These are phyloP conservation scores for Onthophagus taurus DNA, from an alignment of 1,140 invertebrate genomes.

Conservation along the genomic window DNA sequence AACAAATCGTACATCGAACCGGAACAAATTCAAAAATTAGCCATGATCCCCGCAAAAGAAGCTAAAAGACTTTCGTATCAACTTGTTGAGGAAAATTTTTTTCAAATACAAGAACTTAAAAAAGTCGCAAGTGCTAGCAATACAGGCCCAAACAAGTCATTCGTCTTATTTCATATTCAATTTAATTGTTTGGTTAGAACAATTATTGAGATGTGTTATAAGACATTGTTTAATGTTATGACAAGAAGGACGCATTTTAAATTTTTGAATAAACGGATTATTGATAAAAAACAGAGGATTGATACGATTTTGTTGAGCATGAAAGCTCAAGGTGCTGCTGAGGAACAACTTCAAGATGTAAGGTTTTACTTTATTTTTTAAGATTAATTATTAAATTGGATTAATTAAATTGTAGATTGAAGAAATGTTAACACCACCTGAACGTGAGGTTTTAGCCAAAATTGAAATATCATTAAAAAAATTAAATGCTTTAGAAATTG, in stretches of 20 bases:
- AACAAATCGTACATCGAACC: conserved; percentile 73
- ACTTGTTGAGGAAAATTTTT: conserved; percentile 72
- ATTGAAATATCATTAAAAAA: conserved; percentile 56
- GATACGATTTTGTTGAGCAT: conserved; percentile 69
- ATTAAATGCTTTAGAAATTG: conserved; percentile 55
- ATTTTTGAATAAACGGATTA: conserved; percentile 57
- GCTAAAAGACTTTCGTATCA: conserved; percentile 74
- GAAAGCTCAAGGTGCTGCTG: conserved; percentile 60
- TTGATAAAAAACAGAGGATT: conserved; percentile 77
- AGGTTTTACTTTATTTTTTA: conserved; percentile 21
- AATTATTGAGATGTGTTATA: conserved; percentile 64
- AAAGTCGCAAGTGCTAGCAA: conserved; percentile 43
- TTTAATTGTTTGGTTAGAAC: conserved; percentile 60
- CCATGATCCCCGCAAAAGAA: conserved; percentile 84
- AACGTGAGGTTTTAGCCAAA: conserved; percentile 56
- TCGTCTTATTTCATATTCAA: conserved; percentile 68
- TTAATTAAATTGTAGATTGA: conserved; percentile 52
- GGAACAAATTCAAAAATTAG: conserved; percentile 77
- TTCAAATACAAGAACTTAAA: conserved; percentile 60
- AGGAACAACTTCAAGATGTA: conserved; percentile 68
- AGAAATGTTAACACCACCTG: conserved; percentile 69
- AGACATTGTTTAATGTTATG: conserved; percentile 63
- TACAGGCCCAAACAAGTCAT: conserved; percentile 51
- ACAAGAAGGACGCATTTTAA: conserved; percentile 52
- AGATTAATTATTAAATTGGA: conserved; percentile 13